Evolutionary conservation across 2,797 vertebrate genomes (phyloP), one percentile per base, ranked within the genome.

Genomic region (Rhinichthys osculus): DNA sequence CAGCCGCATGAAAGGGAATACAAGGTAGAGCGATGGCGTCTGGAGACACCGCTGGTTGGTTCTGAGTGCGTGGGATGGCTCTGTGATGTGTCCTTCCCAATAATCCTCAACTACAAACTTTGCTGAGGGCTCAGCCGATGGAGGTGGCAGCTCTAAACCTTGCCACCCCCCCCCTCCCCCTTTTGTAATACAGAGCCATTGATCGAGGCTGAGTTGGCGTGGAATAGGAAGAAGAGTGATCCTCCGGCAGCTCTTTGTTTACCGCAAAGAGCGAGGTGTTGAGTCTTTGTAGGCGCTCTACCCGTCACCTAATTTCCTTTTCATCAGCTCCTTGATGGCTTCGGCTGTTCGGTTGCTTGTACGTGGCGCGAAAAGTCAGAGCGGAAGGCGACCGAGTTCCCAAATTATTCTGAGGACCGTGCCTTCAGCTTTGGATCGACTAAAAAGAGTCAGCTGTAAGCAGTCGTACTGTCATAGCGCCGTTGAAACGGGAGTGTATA

Each of bases 11-110:
- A 87, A 84, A 88, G 87, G 54, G 83, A 88, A 88, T 88, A 85
- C 79, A 72, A 74, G 81, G 87, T 78, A 35, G 57, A 82, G 66
- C 17, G 54, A 42, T 77, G 77, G 86, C 54, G 78, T 85, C 83
- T 85, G 71, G 87, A 88, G 83, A 85, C 73, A 52, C 16, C 4
- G 69, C 66, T 71, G n/a, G 82, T 87, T 80, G 81, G 81, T 70
- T 74, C 50, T 0, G 38, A 66, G 71, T 59, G 86, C 77, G 81
- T 83, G 84, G 87, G 87, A 81, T 8, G 66, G 38, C 42, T 86
- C 87, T 78, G 78, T 87, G 85, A 87, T 87, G 87, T 88, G 86
- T 78, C 89, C 33, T 83, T 83, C 73, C 67, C 59, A 85, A 90
- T 90, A 86, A 87, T 90, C 78, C 79, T 90, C 67, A 84, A 70